A percentile compares a stretch with the other conserved stretches of the same genome.
phyloP scores from a whole-genome alignment of 2,888 invertebrate species.

The Xanthia togata region DNA sequence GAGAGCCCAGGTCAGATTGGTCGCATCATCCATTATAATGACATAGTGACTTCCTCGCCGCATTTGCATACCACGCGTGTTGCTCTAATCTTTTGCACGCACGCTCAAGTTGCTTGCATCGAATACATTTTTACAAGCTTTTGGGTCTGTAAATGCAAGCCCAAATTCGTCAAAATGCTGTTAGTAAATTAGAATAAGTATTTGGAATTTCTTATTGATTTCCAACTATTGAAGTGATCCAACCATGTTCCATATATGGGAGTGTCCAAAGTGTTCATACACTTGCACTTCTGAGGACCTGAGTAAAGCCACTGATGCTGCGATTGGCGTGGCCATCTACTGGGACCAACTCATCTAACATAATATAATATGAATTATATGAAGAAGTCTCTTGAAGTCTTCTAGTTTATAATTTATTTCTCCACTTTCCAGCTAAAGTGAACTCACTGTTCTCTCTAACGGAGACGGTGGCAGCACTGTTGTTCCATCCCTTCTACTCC shows the following conservation, averaged over 20 bases:
- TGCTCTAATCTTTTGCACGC: too few relatives aligned
- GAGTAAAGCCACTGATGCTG: too few relatives aligned
- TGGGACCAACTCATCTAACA: too few relatives aligned
- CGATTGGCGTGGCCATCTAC: too few relatives aligned
- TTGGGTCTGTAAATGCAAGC: not conserved
- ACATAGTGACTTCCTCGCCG: not conserved
- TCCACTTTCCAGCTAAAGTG: slow-evolving; percentile 81
- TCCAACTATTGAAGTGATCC: too few relatives aligned
- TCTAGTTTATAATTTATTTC: not conserved
- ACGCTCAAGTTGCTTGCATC: too few relatives aligned
- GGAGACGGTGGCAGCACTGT: slow-evolving; percentile 83
- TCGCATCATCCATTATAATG: not conserved
- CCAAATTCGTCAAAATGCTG: not conserved
- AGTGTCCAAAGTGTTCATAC: too few relatives aligned
- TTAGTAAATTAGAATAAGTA: not conserved
- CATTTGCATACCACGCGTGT: not conserved
- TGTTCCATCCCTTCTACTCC: slow-evolving; percentile 86
- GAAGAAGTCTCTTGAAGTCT: not conserved
- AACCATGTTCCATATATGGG: too few relatives aligned
- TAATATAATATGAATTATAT: too few relatives aligned
- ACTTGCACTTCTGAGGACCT: too few relatives aligned
- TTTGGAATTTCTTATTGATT: too few relatives aligned
- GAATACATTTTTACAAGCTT: too few relatives aligned
- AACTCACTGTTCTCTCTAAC: slow-evolving; percentile 86
- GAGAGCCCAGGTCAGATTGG: not conserved